Evolutionary conservation across 1,140 invertebrate species (phyloP), one percentile per base, ranked within the genome.

Genomic region (Dendrolimus punctatus): DNA sequence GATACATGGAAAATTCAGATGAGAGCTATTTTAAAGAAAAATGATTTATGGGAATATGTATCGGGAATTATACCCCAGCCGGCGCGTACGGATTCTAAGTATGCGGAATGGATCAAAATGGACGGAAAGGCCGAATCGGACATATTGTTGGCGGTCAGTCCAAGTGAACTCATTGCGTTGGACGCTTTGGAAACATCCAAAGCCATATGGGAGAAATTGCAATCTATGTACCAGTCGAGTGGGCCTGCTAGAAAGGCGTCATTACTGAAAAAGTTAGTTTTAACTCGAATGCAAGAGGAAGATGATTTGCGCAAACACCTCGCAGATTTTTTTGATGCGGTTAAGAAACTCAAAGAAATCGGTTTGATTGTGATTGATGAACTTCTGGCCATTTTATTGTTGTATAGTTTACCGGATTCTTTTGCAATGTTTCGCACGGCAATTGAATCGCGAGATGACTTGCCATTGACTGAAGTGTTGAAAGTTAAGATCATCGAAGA

Each of bases 1-100:
- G 64, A 66, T 63, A 63, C 60, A 6, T 66, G 60, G 64, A 66
- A 66, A 36, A 63, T 66, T 39, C 59, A 65, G 7, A 64, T 64
- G 57, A 23, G 57, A 60, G 66, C 66, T 10, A 64, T 68, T 60
- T 58, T 64, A 36, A 68, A 60, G 49, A 68, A 65, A 57, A 68
- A 68, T 52, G 49, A 68, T 41, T 51, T 65, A 38, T 65, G 62
- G 59, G 57, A 60, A 10, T 68, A 53, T 48, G 62, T 62, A 57
- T 55, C 56, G 7, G 62, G 56, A 45, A 23, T 50, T 6, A 6
- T 62, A 10, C 55, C 62, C 2, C 42, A 48, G 39, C 62, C 66
- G 43, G 39, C 23, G 5, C 23, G 9, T 47, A 51, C 46, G 36
- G 55, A 64, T 23, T 40, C 62, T 8, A 60, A 68, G 50, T 62